Evolutionary conservation across 2,888 invertebrate genomes (phyloP).

Genomic region (Cephalotes varians): DNA sequence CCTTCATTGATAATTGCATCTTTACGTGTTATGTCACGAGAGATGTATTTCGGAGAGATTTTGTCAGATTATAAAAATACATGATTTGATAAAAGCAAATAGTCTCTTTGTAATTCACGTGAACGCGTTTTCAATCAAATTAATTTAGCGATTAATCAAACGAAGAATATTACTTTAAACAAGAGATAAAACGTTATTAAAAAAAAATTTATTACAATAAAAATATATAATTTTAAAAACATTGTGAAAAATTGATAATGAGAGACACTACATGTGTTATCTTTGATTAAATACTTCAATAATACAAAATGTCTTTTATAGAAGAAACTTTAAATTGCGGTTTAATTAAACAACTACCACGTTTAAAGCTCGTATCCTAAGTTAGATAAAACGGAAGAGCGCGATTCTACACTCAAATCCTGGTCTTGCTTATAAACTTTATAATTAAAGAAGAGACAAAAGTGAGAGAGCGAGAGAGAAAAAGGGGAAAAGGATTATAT

Average conservation of each 20-base stretch:
- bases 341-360: constrained; percentile 12
- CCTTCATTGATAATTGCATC: neutral
- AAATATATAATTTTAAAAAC: neutral
- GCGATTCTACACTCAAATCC: constrained; percentile 21
- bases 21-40: neutral
- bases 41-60: neutral
- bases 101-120: neutral
- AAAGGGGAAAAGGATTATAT: neutral
- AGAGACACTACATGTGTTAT: neutral
- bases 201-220: neutral
- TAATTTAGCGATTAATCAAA: neutral
- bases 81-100: neutral
- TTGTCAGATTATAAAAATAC: neutral
- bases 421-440: constrained; percentile 33
- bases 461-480: neutral
- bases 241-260: neutral
- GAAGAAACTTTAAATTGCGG: constrained; percentile 24
- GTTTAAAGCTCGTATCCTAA: constrained; percentile 13
- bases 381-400: constrained; percentile 8
- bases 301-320: neutral
- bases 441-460: constrained; percentile 25
- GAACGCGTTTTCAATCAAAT: neutral
- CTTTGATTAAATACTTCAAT: neutral
- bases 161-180: neutral
- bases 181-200: neutral